Base-by-base conservation (phyloP, 2,113 vertebrate genomes). In the Laticauda laticaudata region DNA sequence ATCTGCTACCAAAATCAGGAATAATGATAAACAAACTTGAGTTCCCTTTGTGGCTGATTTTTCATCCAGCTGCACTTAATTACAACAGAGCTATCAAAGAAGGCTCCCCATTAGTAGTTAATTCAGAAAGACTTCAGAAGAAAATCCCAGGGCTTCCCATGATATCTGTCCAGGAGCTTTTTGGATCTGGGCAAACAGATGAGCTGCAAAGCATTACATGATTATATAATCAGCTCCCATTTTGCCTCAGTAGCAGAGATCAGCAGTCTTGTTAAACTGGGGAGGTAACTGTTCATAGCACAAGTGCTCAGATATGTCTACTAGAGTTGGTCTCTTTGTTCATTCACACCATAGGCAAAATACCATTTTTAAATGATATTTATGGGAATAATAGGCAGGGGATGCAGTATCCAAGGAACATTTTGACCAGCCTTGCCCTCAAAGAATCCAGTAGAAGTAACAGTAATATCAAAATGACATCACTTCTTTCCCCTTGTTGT, bases 51-150 rank as follows among this genome's bases (percentile, higher is more conserved):
- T 97, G 98, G 97, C 96, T 98, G 97, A 97, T 98, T 98, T 93
- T 98, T 97, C 95, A 97, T 97, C 97, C 98, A 98, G 97, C 97
- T 98, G 98, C 96, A 97, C 97, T 98, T 98, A 98, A 98, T 98
- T 98, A 98, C 98, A 97, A 97, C 96, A 97, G 96, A 95, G 94
- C 97, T 98, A 98, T 98, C 98, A 98, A 98, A 98, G 97, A 97
- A 98, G 97, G 96, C 97, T 98, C 97, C 97, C 97, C 97, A 98
- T 98, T 98, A 98, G 97, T 97, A 96, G 94, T 96, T 98, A 98
- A 98, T 98, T 98, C 97, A 98, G 97, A 98, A 97, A 94, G 97
- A 98, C 98, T 98, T 98, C 97, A 98, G 98, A 98, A 97, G 97
- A 98, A 98, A 98, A 97, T 97, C 97, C 96, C 97, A 97, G 96